Evolutionary conservation across 2,888 invertebrate species (phyloP).

Genomic region (Eustalomyia histrio): DNA sequence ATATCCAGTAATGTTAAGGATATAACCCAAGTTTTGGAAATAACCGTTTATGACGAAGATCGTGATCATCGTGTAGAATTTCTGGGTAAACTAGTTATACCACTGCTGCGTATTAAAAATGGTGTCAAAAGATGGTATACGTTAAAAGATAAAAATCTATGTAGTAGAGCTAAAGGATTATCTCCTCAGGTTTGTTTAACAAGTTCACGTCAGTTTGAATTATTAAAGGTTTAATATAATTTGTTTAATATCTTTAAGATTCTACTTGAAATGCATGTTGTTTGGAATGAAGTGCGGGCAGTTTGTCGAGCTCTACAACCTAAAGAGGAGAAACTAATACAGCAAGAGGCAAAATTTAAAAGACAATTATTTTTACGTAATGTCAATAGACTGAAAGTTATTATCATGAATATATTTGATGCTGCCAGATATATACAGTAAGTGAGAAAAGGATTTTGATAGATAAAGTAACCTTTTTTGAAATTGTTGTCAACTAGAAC

Average conservation of each 20-base stretch:
- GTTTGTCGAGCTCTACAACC: conserved; percentile 96
- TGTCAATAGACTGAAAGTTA: conserved; percentile 93
- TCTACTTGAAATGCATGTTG: conserved; percentile 92
- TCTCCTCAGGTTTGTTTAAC: conserved; percentile 83
- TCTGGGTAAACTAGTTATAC: conserved; percentile 94
- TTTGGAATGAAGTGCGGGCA: conserved; percentile 96
- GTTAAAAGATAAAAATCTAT: conserved; percentile 96
- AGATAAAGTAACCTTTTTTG: too few species aligned
- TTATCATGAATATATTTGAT: conserved; percentile 93
- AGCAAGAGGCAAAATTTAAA: conserved; percentile 96
- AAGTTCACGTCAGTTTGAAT: neutral
- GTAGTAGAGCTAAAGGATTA: conserved; percentile 93
- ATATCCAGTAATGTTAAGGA: conserved; percentile 91
- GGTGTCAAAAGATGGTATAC: conserved; percentile 97
- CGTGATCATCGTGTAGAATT: conserved; percentile 99
- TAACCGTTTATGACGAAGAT: conserved; percentile 99
- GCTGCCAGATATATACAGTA: conserved; percentile 94
- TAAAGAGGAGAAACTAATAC: conserved; percentile 96
- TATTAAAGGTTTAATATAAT: neutral
- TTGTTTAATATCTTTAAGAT: conserved; percentile 81
- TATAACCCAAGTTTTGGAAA: conserved; percentile 94
- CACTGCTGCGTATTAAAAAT: conserved; percentile 90
- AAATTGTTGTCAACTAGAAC: too few species aligned
- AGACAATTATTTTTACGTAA: conserved; percentile 95
- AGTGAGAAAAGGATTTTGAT: conserved; percentile 77